Percentiles rank a stretch among this genome's conserved stretches.
phyloP scores from a whole-genome alignment of 2,797 vertebrate genomes.

The Rhabdophis nuchalis region DNA sequence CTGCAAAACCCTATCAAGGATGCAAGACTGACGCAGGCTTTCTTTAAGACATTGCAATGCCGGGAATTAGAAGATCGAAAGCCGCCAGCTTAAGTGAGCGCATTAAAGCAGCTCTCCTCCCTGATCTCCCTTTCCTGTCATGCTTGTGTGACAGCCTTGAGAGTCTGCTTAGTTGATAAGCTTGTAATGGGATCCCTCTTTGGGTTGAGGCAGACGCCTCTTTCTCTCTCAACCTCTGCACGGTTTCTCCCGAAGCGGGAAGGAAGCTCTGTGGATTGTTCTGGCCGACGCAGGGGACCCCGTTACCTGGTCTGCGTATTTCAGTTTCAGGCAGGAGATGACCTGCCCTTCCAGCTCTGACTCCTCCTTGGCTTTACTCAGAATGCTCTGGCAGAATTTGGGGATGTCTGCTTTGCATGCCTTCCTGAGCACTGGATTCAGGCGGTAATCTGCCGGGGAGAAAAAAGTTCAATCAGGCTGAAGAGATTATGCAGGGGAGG shows the following conservation, averaged over 20 bases:
- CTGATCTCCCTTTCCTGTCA: background rate
- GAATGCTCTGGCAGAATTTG: constrained; percentile 90
- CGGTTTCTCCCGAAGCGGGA: background rate
- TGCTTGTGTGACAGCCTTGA: background rate
- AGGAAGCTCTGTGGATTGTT: background rate
- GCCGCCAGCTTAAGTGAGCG: background rate
- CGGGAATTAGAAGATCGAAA: background rate
- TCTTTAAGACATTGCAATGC: background rate
- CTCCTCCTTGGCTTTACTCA: constrained; percentile 88
- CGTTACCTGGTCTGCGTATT: constrained; percentile 92
- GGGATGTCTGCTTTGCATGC: constrained; percentile 97
- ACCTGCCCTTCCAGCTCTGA: constrained; percentile 92
- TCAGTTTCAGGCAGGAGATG: constrained; percentile 92
- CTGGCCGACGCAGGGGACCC: background rate
- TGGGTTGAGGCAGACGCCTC: background rate
- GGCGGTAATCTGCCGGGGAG: constrained; percentile 81
- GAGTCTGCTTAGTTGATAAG: background rate
- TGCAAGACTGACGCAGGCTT: background rate
- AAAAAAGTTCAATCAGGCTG: background rate
- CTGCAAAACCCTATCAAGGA: background rate
- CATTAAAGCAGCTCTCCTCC: background rate
- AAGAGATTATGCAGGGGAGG: background rate
- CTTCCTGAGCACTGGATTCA: constrained; percentile 92
- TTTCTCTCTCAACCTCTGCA: background rate
- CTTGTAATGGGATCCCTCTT: background rate